Base-by-base conservation (phyloP, 2,113 vertebrate genomes). In the Seriola aureovittata region DNA sequence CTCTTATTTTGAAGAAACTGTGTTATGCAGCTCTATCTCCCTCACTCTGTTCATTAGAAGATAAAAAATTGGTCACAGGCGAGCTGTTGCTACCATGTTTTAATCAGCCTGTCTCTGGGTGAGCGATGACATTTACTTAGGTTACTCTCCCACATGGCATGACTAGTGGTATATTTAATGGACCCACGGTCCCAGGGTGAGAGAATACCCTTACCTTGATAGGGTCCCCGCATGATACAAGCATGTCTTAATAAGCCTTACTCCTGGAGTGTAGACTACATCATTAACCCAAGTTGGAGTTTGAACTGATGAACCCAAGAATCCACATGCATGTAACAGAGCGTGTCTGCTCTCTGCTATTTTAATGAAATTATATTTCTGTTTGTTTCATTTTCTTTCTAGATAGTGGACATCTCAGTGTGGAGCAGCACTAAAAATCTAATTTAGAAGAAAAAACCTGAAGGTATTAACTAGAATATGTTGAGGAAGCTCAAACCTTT, bases 81-180 rank as follows among this genome's bases (percentile, higher is more conserved):
- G 10, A 82, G 65, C 32, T 71, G 36, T 40, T 67, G 64, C 70
- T 34, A 54, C 40, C 29, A 29, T n/a, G 71, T 86, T 67, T 81
- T 77, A 80, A 70, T 86, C 86, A 82, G 50, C 55, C 44, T 11
- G 55, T 81, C 70, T 84, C 80, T 40, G 50, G 73, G 19, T 75
- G 67, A 65, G 38, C n/a, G 29, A 78, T 85, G 85, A 84, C 83
- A 85, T 81, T 84, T 81, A 85, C 77, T 83, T 40, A 16, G 36
- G 68, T 52, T 84, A 84, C 78, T 81, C 14, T 81, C 62, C 57
- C 74, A 57, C 63, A 17, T 63, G 71, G 16, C 44, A 57, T 3
- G 1, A 64, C 52, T 29, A 19, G 54, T 67, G 58, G 10, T 85
- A 8, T 77, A 71, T 80, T 77, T 87, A 82, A 87, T 59, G 32